phyloP scores from a whole-genome alignment of 2,797 vertebrate genomes.

The Crocodylus rhombifer region DNA sequence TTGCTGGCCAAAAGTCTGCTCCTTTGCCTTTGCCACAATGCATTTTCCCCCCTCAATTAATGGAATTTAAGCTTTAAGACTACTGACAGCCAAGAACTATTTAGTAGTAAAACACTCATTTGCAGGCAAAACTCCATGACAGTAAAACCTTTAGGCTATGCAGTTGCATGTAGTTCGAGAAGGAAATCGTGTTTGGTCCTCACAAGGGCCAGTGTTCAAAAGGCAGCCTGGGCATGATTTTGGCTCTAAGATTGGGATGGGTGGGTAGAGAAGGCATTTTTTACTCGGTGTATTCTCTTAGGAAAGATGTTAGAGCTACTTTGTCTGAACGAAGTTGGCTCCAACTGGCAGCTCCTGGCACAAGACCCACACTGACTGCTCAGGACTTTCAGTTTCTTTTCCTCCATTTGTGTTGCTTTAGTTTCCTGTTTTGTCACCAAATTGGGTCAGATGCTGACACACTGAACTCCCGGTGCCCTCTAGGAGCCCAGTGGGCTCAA shows the following conservation, averaged over 20 bases:
- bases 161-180: neutral
- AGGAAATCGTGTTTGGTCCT: neutral
- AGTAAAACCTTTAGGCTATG: neutral
- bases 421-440: neutral
- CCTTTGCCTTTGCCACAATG: neutral
- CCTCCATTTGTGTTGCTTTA: neutral
- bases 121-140: neutral
- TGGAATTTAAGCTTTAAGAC: neutral
- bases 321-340: neutral
- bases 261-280: neutral
- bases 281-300: neutral
- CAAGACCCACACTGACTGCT: neutral
- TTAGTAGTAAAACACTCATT: neutral
- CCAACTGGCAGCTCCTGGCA: neutral
- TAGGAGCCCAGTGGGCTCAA: neutral
- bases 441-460: neutral
- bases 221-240: neutral
- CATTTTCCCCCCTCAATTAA: neutral
- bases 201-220: neutral
- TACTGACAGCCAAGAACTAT: neutral
- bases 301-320: neutral
- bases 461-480: neutral
- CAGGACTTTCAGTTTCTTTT: neutral
- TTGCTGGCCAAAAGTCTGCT: neutral
- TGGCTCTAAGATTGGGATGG: neutral